Evolutionary conservation across 2,888 invertebrate genomes (phyloP), one percentile per base, ranked within the genome.

Genomic region (Polia nebulosa): DNA sequence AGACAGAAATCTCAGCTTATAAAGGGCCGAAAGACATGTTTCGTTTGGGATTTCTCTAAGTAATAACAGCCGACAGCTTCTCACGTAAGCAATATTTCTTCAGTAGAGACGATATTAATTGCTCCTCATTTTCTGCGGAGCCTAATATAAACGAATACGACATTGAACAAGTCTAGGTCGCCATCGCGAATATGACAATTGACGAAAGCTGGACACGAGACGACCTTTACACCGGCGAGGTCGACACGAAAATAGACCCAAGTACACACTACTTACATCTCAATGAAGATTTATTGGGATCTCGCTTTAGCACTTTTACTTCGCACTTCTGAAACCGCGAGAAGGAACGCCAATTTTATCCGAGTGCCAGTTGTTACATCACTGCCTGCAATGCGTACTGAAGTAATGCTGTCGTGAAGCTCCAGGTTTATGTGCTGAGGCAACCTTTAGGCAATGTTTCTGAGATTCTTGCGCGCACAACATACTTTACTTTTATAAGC

Each of bases 191-290:
- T 81, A 81, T 71, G 79, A 85, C 86, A 87, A 85, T 86, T 86
- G 87, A 87, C 84, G 87, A 87, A 86, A 82, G 79, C 78, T 84
- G 82, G 80, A 83, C 79, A 76, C 60, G 60, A 70, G 67, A 49
- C 81, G 86, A 87, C 88, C 88, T 89, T 79, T 83, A 53, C 39
- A 71, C 55, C 71, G 65, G 32, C 83, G 85, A 90, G 89, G 87
- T 80, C 87, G 82, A 22, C 47, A 69, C 86, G 58, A 84, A 84
- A 90, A 88, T 90, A 89, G 82, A 69, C 64, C 59, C 55, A 63
- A 58, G 71, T 73, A 68, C 60, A 72, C 32, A 68, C 78, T 76
- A 76, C 78, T 83, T 82, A 81, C 69, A 70, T 56, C 65, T 75
- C 41, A 72, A 75, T 69, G 69, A 67, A 78, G 77, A 84, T 83